A percentile compares a stretch with the other conserved stretches of the same genome.
phyloP scores from a whole-genome alignment of 2,888 invertebrate genomes.

The Cephus nigrinus region DNA sequence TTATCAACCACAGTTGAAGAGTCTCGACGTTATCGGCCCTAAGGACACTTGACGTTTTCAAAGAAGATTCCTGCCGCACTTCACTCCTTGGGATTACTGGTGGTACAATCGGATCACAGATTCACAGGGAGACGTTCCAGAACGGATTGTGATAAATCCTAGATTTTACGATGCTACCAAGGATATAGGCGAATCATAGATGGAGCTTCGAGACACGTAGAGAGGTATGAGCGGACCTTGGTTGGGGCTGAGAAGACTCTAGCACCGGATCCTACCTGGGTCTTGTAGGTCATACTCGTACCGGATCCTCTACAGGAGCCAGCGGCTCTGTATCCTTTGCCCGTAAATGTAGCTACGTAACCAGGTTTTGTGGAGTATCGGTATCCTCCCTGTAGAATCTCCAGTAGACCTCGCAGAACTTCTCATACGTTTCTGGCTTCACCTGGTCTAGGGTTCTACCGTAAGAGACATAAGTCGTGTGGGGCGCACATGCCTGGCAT shows the following conservation, averaged over 20 bases:
- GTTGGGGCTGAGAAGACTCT: neutral
- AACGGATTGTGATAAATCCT: neutral
- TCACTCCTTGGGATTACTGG: conserved; percentile 22
- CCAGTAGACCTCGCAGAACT: neutral
- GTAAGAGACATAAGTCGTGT: conserved; percentile 52
- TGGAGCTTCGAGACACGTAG: neutral
- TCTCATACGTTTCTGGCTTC: neutral
- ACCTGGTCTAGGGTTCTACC: neutral
- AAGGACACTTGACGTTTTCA: conserved; percentile 19
- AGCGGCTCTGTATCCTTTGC: neutral
- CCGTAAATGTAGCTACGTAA: neutral
- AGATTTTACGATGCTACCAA: neutral
- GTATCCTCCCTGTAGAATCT: neutral
- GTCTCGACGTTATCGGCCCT: neutral
- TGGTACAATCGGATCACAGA: neutral
- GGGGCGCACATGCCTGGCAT: conserved; percentile 49
- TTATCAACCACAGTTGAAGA: neutral
- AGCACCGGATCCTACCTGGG: neutral
- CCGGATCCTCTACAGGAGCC: neutral
- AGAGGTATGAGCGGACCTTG: neutral
- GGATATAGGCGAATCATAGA: neutral
- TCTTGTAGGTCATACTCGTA: neutral
- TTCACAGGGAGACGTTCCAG: neutral
- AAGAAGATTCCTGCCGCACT: conserved; percentile 27
- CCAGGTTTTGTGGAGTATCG: neutral